Evolutionary conservation across 2,113 vertebrate genomes (phyloP).

Genomic region (Formicarius rufipectus): DNA sequence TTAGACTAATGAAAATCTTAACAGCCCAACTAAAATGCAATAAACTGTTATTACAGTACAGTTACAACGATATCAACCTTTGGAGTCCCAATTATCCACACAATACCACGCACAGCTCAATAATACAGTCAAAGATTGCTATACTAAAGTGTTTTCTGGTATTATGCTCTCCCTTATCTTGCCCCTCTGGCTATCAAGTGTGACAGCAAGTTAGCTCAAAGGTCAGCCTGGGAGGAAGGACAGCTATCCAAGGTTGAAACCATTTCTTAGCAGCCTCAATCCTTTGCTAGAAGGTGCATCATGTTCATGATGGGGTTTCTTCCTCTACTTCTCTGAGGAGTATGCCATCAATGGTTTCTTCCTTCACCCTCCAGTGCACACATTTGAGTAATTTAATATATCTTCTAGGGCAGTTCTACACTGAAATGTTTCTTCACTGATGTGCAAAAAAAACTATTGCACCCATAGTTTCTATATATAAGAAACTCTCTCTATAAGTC

Average conservation of each 20-base stretch:
- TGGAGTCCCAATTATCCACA: background rate
- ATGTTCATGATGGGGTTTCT: background rate
- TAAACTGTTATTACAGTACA: background rate
- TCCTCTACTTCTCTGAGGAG: background rate
- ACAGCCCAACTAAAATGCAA: background rate
- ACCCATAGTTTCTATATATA: background rate
- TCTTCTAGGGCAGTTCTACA: background rate
- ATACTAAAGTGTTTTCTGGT: rapidly evolving
- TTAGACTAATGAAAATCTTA: slow-evolving; percentile 24
- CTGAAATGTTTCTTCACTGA: background rate
- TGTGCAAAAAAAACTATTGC: background rate
- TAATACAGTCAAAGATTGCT: background rate
- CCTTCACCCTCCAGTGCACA: background rate
- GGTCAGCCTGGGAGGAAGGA: background rate
- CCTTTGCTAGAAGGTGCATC: background rate
- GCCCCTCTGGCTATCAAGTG: background rate
- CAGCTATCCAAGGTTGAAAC: background rate
- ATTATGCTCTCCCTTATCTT: background rate
- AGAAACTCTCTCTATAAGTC: background rate
- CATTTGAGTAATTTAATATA: background rate
- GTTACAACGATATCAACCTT: background rate
- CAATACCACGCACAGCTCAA: background rate
- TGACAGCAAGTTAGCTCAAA: background rate
- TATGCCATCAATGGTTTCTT: background rate
- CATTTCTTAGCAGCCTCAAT: background rate